phyloP scores from a whole-genome alignment of 2,797 vertebrate species.

The Neostethus bicornis region DNA sequence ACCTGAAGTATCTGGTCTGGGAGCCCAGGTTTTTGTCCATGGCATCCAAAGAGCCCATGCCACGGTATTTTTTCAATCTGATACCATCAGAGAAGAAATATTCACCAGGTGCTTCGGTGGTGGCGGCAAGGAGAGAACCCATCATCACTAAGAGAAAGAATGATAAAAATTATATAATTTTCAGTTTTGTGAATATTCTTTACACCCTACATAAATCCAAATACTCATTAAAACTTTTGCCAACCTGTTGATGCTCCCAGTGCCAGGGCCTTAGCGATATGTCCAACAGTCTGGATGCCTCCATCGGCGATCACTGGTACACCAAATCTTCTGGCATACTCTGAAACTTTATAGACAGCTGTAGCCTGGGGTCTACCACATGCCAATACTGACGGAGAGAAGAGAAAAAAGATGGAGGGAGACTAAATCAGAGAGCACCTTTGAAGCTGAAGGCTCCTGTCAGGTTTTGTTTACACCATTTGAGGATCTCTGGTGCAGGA shows the following conservation, averaged over 20 bases:
- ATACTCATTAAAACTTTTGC: neutral
- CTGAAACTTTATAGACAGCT: slow-evolving; percentile 97
- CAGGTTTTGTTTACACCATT: neutral
- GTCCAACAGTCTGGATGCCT: slow-evolving; percentile 95
- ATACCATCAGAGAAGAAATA: slow-evolving; percentile 99
- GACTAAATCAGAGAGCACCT: neutral
- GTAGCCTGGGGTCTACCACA: slow-evolving; percentile 96
- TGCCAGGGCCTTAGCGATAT: slow-evolving; percentile 92
- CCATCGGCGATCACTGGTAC: slow-evolving; percentile 96
- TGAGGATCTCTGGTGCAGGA: neutral
- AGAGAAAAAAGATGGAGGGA: neutral
- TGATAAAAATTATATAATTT: no score
- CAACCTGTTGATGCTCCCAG: slow-evolving; percentile 95
- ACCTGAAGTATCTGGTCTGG: slow-evolving; percentile 98
- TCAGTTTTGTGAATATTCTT: no score
- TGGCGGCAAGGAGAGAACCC: slow-evolving; percentile 97
- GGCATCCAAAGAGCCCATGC: slow-evolving; percentile 97
- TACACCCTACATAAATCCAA: no score
- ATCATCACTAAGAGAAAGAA: slow-evolving; percentile 88
- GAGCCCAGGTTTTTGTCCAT: slow-evolving; percentile 99
- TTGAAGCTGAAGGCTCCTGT: neutral
- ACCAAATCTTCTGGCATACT: slow-evolving; percentile 92
- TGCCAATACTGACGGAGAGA: slow-evolving; percentile 84
- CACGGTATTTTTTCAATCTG: slow-evolving; percentile 95
- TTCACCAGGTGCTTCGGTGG: slow-evolving; percentile 94